Evolutionary conservation across 1,140 invertebrate genomes (phyloP), one percentile per base, ranked within the genome.

Genomic region (Chrysoperla carnea): DNA sequence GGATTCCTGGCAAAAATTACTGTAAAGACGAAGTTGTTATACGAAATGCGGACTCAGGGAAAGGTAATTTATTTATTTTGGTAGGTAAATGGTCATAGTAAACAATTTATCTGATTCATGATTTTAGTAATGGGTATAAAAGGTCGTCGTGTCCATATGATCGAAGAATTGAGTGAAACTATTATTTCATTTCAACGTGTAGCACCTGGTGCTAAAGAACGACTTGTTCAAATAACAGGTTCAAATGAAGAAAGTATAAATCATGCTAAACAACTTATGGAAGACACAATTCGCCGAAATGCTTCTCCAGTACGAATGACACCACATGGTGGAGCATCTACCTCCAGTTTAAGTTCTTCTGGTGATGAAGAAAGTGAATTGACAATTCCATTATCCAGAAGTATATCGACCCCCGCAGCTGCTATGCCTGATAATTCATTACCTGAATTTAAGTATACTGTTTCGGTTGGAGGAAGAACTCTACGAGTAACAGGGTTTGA

Each of bases 121-220:
- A 3, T 36, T 66, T 64, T 75, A 92, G 89, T 95, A 69, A 95
- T 95, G 91, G 91, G 91, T 71, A 92, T 95, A 76, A 93, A 92
- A 71, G 91, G 91, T 60, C 75, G 89, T 58, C 74, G 91, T 59
- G 89, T 94, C 64, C 89, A 93, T 72, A 88, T 93, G 81, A 94
- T 95, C 64, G 91, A 95, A 75, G 88, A 93, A 70, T 76, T 94
- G 64, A 92, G 86, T 71, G 87, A 92, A 70, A 94, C 89, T 55
- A 88, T 94, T 67, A 93, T 95, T 72, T 93, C 88, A 61, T 94
- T 95, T 75, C 90, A 95, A 76, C 78, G 89, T 90, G 88, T 92
- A 40, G 86, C 76, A 63, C 84, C 86, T 53, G 86, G 85, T 54
- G 86, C 85, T 28, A 87, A 87, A 68, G 88, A 92, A 70, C 72